Evolutionary conservation across 2,888 invertebrate genomes (phyloP).

Genomic region (Gandaritis pyraliata): DNA sequence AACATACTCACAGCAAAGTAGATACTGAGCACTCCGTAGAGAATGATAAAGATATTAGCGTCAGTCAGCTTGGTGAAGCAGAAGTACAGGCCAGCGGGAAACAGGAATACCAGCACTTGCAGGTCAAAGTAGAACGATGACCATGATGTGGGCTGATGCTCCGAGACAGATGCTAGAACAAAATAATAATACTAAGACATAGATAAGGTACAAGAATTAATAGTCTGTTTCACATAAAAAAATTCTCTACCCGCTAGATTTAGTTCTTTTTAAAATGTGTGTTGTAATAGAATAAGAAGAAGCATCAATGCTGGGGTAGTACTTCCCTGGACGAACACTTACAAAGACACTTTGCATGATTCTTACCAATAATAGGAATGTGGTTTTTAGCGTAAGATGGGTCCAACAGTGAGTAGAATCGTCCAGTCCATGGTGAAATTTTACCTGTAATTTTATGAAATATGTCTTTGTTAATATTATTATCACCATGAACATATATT

Average conservation of each 20-base stretch:
- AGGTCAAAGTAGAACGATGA: constrained; percentile 99
- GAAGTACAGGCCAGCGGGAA: constrained; percentile 98
- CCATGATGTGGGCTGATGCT: constrained; percentile 99
- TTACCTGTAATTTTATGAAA: constrained; percentile 84
- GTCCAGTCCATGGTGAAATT: constrained; percentile 98
- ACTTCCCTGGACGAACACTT: too few relatives aligned
- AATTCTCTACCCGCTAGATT: too few relatives aligned
- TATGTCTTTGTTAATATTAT: too few relatives aligned
- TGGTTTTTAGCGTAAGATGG: constrained; percentile 99
- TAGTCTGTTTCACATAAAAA: too few relatives aligned
- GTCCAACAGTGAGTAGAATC: constrained; percentile 98
- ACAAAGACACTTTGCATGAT: neutral
- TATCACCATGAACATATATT: too few relatives aligned
- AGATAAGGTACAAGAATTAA: too few relatives aligned
- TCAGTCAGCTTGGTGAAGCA: constrained; percentile 97
- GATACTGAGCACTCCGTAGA: constrained; percentile 98
- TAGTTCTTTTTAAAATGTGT: too few relatives aligned
- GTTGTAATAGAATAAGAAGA: too few relatives aligned
- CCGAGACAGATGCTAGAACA: constrained; percentile 91
- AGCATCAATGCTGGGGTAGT: too few relatives aligned
- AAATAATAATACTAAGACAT: too few relatives aligned
- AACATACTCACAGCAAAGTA: constrained; percentile 94
- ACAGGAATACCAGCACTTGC: constrained; percentile 97
- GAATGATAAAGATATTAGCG: constrained; percentile 97
- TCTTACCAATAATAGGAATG: constrained; percentile 96